Evolutionary conservation across 2,113 vertebrate genomes (phyloP).

Genomic region (Sigmodon hispidus): DNA sequence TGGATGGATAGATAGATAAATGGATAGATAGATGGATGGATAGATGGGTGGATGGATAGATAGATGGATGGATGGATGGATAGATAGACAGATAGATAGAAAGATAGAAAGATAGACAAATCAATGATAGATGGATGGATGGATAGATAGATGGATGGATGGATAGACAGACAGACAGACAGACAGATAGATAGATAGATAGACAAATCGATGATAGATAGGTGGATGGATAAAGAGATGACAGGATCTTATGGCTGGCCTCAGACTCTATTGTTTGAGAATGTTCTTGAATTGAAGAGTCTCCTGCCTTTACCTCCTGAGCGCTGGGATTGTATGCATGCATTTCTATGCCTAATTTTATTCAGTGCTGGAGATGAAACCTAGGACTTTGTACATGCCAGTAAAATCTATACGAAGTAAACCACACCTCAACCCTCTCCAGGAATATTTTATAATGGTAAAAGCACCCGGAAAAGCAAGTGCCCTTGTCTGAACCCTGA

Average conservation of each 20-base stretch:
- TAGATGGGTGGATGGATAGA: no score
- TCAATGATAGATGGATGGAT: not conserved
- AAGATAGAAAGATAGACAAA: not conserved
- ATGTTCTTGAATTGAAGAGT: not conserved
- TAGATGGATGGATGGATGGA: not conserved
- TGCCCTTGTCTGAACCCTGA: not conserved
- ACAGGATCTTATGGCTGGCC: not conserved
- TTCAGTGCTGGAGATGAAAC: not conserved
- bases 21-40: no score
- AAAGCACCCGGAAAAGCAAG: not conserved
- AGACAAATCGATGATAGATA: not conserved
- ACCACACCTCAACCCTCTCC: not conserved
- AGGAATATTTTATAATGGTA: not conserved
- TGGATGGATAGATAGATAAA: not conserved
- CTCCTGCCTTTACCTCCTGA: not conserved
- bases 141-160: no score
- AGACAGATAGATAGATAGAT: no score
- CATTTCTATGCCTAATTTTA: not conserved
- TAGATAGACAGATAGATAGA: not conserved
- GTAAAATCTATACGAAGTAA: not conserved
- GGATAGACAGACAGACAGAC: no score
- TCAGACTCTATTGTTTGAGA: not conserved
- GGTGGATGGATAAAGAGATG: not conserved
- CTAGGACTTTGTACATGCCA: not conserved
- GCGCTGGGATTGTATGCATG: not conserved